Conservation (phyloP, 2,888 invertebrate species). For the Limnephilus marmoratus region DNA sequence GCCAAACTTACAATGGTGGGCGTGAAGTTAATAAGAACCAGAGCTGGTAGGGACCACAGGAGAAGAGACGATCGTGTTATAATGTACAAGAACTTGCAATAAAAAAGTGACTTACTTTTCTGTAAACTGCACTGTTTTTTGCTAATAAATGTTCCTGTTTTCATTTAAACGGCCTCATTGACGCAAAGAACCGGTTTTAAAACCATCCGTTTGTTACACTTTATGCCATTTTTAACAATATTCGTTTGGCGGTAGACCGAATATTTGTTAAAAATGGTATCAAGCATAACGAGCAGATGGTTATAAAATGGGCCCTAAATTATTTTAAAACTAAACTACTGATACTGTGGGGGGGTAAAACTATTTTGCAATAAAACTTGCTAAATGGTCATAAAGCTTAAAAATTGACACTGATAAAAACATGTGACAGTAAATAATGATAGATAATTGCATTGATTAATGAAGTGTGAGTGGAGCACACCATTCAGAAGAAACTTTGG, state of each 20-base stretch:
- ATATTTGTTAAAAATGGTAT: no score
- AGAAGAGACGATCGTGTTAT: not conserved
- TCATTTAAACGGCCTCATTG: not conserved
- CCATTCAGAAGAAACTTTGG: no score
- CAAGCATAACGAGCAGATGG: no score
- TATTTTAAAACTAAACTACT: not conserved
- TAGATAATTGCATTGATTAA: no score
- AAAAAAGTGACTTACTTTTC: constrained; percentile 21
- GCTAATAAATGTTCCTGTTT: not conserved
- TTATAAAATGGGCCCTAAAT: no score
- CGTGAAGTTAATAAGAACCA: not conserved
- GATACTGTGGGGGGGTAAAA: not conserved
- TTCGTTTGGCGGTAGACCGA: no score
- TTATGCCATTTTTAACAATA: no score
- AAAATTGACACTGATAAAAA: no score
- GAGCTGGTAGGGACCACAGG: not conserved
- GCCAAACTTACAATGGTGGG: not conserved
- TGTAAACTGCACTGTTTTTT: not conserved
- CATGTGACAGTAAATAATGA: no score
- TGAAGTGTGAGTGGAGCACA: no score
- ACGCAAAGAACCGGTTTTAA: not conserved
- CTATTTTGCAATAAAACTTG: not conserved
- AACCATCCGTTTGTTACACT: no score
- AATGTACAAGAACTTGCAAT: not conserved
- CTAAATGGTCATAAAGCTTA: not conserved